Base-by-base conservation (phyloP, 2,113 vertebrate species). In the Tachysurus fulvidraco region DNA sequence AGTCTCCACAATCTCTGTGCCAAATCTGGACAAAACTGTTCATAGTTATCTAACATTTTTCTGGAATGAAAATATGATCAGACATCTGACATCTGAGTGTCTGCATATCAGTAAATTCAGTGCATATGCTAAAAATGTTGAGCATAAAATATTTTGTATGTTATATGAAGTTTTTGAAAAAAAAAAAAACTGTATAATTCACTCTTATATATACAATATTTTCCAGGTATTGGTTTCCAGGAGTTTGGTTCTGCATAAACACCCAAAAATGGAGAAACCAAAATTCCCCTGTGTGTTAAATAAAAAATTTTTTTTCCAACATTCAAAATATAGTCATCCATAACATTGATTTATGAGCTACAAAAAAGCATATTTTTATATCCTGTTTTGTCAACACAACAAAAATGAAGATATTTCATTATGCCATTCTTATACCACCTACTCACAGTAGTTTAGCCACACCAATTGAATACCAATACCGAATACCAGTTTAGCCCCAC, bases 1-100 rank as follows among this genome's bases (percentile, higher is more conserved):
- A 36, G 28, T 5, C 28, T 36, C 65, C 14, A 17, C 14, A 36
- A 1, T 69, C 2, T 28, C 14, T 30, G 14, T 17, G 65, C 14
- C 65, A 69, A 28, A 69, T 69, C 65, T 69, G 65, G 65, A 69
- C 65, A 16, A 67, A 67, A 67, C 65, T 1, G 0, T 28, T 67
- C 13, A 12, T 30, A 67, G 28, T 67, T 67, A 67, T 67, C 28
- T 17, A 69, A 69, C 65, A 69, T 69, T 87, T 83, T 83, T 85
- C 86, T 78, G 62, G 25, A 82, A n/a, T 55, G 86, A 84, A 88
- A 76, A 86, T 91, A 87, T 83, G 91, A 84, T 91, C n/a, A n/a
- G n/a, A n/a, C n/a, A 80, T 86, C 76, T 52, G 14, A 79, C 82
- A 50, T 85, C 71, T 41, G 13, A 36, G 36, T 21, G 85, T 59